phyloP scores from a whole-genome alignment of 1,140 invertebrate species.

The Eurosta solidaginis region DNA sequence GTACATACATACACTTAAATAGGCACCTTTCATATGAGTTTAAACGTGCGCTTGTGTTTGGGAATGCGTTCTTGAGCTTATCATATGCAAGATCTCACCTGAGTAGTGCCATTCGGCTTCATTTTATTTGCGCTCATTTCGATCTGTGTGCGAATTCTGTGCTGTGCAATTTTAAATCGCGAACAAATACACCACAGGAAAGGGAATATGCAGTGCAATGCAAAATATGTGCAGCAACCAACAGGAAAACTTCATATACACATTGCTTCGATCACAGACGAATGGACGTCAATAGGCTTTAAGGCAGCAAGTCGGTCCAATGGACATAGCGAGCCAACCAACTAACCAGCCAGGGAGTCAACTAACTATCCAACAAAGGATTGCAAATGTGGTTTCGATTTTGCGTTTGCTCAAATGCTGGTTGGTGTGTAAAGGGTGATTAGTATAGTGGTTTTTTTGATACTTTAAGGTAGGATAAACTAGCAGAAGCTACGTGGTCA shows the following conservation, averaged over 20 bases:
- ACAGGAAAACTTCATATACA: not conserved
- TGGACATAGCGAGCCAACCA: too few species aligned
- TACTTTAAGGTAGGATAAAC: too few species aligned
- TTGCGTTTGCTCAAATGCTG: too few species aligned
- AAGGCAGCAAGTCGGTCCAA: too few species aligned
- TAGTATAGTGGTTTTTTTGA: too few species aligned
- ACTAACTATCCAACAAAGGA: not conserved
- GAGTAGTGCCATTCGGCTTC: conserved; percentile 14
- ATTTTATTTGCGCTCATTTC: not conserved
- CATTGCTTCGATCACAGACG: conserved; percentile 1
- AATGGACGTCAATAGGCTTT: conserved; percentile 7
- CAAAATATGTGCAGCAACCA: not conserved
- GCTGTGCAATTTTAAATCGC: not conserved
- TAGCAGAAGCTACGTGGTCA: too few species aligned
- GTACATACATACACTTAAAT: not conserved
- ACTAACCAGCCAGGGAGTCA: not conserved
- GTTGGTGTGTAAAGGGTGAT: too few species aligned
- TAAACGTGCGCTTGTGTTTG: not conserved
- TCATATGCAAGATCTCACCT: conserved; percentile 19
- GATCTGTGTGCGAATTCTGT: not conserved
- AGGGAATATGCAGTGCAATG: not conserved
- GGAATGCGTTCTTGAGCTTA: not conserved
- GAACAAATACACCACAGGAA: not conserved
- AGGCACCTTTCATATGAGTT: not conserved
- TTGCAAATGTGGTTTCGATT: not conserved